These are phyloP conservation scores for Salminus brasiliensis DNA, from an alignment of 2,113 vertebrate species.

Conservation along the genomic window DNA sequence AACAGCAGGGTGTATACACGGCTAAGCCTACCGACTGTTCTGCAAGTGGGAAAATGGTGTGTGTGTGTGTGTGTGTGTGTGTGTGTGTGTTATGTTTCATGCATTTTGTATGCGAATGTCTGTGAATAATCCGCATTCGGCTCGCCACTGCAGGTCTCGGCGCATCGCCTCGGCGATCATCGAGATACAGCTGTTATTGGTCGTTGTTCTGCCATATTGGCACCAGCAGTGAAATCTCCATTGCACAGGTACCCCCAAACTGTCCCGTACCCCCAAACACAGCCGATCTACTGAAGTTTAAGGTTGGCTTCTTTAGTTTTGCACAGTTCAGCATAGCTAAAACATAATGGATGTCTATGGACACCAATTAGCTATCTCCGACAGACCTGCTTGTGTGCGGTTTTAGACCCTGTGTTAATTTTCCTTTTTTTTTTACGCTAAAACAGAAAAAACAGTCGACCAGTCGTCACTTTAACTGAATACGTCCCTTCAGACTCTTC, in stretches of 20 bases:
- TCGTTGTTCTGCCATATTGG: not conserved
- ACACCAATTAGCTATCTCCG: no score
- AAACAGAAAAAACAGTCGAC: not conserved
- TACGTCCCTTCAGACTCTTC: not conserved
- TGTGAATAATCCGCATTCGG: not conserved
- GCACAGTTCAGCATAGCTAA: no score
- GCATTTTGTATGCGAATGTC: not conserved
- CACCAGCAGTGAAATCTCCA: not conserved
- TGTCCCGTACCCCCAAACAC: not conserved
- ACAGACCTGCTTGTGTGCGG: no score
- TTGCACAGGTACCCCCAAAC: not conserved
- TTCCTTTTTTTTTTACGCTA: no score
- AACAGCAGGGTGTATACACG: conserved; percentile 45
- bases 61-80: no score
- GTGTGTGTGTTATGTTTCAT: conserved; percentile 1
- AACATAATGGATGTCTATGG: no score
- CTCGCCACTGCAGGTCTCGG: not conserved
- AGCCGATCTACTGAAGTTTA: not conserved
- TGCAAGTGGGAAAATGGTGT: conserved; percentile 55
- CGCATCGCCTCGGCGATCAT: no score
- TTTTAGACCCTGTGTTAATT: no score
- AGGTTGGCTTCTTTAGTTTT: no score
- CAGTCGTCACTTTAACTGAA: not conserved
- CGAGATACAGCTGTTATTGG: no score
- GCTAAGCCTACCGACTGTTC: conserved; percentile 55